Evolutionary conservation across 2,888 invertebrate species (phyloP), one percentile per base, ranked within the genome.

Genomic region (Philereme vetulata): DNA sequence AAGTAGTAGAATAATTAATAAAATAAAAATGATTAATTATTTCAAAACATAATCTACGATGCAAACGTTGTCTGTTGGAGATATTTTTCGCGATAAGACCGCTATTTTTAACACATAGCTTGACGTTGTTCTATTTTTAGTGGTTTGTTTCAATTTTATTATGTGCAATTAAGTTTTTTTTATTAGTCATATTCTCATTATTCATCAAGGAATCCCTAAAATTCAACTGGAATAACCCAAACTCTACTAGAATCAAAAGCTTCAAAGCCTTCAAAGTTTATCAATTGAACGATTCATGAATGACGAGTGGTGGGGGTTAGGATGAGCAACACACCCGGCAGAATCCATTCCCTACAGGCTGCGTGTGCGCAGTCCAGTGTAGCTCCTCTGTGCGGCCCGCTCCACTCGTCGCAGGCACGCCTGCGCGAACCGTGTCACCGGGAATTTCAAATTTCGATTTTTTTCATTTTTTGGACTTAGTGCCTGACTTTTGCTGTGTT

Each of bases 201-300:
- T 21, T 21, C 2, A 21, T 21, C 21, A 21, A 32, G 21, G 57
- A 62, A 62, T 49, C 51, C 55, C 45, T 51, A 48, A 10, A 58
- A 40, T 34, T 8, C 46, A 58, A 59, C 59, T 40, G 49, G 53
- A 53, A 51, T 62, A 62, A 52, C 53, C 35, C 38, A 54, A 51
- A 62, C 11, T 43, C 35, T 42, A 40, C 42, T 36, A 56, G 34
- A 46, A 34, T 43, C 49, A 34, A 35, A 53, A 62, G 54, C 54
- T 55, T 42, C 51, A 63, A 72, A 76, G 74, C 75, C 54, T 55
- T 42, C 51, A 63, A 72, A 76, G 74, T 75, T 72, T 83, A 60
- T 56, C 55, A 65, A 88, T 86, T 88, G 80, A 88, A 72, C 67
- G 71, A 81, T 88, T 89, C 85, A 90, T 90, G 88, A 89, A 90